A percentile compares a stretch with the other conserved stretches of the same genome.
These are phyloP conservation scores for Cyaniris semiargus DNA, from an alignment of 2,888 invertebrate species.

Conservation along the genomic window DNA sequence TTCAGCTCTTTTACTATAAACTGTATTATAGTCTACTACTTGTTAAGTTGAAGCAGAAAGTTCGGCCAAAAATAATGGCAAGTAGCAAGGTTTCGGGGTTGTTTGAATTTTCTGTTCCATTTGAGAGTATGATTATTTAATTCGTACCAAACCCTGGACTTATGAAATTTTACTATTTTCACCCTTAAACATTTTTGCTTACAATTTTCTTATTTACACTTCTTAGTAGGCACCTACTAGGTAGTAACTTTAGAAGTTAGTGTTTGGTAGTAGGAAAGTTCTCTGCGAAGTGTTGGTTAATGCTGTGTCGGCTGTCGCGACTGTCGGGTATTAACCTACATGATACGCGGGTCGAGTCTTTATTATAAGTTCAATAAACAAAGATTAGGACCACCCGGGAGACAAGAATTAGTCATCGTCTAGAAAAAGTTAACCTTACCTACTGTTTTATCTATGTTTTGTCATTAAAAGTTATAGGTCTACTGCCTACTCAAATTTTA, in stretches of 20 bases:
- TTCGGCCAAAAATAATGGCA: no score
- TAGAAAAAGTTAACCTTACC: not conserved
- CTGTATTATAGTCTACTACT: no score
- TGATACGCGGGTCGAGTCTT: slow-evolving; percentile 9
- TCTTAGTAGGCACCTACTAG: not conserved
- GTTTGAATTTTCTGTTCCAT: no score
- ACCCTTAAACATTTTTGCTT: not conserved
- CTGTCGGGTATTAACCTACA: not conserved
- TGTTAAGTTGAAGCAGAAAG: no score
- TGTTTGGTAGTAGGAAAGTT: not conserved
- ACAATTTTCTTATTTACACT: not conserved
- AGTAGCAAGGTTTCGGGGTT: no score
- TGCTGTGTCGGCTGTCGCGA: not conserved
- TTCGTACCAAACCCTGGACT: no score
- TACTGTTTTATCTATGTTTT: not conserved
- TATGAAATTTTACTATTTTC: no score
- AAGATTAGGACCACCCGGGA: slow-evolving; percentile 16
- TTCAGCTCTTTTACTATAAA: no score
- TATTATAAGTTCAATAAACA: slow-evolving; percentile 3
- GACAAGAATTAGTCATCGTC: not conserved
- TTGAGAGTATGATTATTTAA: no score
- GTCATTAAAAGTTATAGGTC: no score
- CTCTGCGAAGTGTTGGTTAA: not conserved
- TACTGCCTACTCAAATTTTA: no score
- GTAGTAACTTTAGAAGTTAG: not conserved